Conservation (phyloP, 2,797 vertebrate species). For the Galago senegalensis region DNA sequence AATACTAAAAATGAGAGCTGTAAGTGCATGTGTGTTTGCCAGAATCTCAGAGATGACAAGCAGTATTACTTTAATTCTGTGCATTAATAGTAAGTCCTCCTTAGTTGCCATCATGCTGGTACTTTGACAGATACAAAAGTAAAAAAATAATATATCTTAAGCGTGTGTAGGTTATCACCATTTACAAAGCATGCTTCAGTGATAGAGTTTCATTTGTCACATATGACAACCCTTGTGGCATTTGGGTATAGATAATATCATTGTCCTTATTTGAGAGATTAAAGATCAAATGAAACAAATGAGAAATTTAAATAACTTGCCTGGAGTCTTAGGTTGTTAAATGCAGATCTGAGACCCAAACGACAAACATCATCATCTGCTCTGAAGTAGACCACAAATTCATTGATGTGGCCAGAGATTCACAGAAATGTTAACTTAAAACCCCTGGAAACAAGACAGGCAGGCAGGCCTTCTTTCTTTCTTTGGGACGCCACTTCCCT, state of each 20-base stretch:
- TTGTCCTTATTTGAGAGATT: not conserved
- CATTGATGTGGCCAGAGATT: not conserved
- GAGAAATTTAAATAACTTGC: not conserved
- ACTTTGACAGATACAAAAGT: not conserved
- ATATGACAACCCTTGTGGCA: not conserved
- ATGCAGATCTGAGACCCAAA: conserved; percentile 24
- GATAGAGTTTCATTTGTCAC: conserved; percentile 9
- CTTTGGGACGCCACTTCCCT: no score
- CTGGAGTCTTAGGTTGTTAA: not conserved
- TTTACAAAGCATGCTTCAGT: conserved; percentile 14
- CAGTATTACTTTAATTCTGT: conserved; percentile 42
- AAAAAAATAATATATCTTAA: conserved; percentile 31
- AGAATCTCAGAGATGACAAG: conserved; percentile 1
- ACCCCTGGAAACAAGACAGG: conserved; percentile 1
- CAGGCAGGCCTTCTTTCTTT: not conserved
- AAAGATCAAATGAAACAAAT: conserved; percentile 25
- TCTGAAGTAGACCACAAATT: not conserved
- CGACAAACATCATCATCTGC: not conserved
- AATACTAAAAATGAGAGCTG: not conserved
- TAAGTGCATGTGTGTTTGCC: not conserved
- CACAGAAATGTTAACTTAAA: conserved; percentile 35
- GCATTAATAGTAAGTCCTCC: conserved; percentile 6
- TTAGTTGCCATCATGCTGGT: not conserved
- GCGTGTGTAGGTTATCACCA: not conserved
- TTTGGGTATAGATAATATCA: not conserved